Base-by-base conservation (phyloP, 2,888 invertebrate genomes). In the Drosophila meridiana region DNA sequence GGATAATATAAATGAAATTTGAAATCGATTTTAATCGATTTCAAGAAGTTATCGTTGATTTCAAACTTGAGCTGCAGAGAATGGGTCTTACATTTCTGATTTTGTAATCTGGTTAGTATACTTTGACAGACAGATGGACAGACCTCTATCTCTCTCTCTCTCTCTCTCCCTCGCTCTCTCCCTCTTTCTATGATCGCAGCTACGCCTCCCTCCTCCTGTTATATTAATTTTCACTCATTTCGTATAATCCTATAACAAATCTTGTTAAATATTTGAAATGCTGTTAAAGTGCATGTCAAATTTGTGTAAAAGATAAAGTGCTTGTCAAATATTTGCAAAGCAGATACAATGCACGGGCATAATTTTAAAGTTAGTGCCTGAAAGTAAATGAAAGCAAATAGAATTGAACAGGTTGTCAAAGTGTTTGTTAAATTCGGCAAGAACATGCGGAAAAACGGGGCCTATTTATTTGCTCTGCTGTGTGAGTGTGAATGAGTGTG, bases 391-490 rank as follows among this genome's bases (percentile, higher is more conserved):
- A 56, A 42, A 42, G 40, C 40, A 48, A 59, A 59, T 59, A 47
- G 28, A 30, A 47, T 36, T 59, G 47, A 45, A 58, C 58, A 48
- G 30, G 34, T 34, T 48, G 59, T 38, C 48, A 60, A 48, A 30
- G n/a, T 40, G 45, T 47, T 36, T 28, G 34, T 50, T 14, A 55
- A 43, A 53, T 48, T 75, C 68, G 42, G 13, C 45, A 60, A 40
- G 40, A 32, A 40, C 48, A 38, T 40, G 50, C 14, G 14, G n/a
- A 28, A 4, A 30, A 40, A 40, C 3, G 59, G 48, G 13, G 60
- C 60, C 60, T 60, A 50, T 55, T 47, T 34, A 36, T 9, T 43
- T n/a, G 42, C 52, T 7, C 36, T 42, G 28, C 14, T 3, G 0
- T 8, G 8, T 42, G 42, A 7, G 40, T 38, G 14, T 40, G 40